phyloP scores from a whole-genome alignment of 2,888 invertebrate genomes.

The Eilema griseolum region DNA sequence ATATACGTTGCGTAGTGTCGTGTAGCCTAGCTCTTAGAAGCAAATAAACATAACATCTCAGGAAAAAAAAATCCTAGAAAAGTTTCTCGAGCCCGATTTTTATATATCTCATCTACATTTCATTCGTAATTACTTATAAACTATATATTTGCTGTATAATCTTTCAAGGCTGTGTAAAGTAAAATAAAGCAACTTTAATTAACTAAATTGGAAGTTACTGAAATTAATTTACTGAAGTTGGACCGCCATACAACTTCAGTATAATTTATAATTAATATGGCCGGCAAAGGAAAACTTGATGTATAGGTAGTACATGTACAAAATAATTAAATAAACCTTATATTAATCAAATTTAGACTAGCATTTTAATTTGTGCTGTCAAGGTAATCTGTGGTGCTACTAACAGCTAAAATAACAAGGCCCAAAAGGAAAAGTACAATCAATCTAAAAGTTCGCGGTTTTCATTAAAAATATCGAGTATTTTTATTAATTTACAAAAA shows the following conservation, averaged over 20 bases:
- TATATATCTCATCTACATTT: background rate
- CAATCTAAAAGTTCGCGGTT: no score
- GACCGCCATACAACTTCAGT: background rate
- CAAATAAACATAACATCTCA: no score
- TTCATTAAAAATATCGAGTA: no score
- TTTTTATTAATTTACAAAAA: no score
- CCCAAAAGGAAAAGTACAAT: no score
- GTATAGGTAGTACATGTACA: no score
- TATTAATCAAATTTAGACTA: background rate
- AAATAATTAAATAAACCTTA: background rate
- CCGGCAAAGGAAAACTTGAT: background rate
- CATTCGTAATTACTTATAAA: background rate
- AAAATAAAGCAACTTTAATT: background rate
- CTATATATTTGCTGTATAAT: background rate
- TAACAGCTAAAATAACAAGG: no score
- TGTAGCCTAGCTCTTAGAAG: no score
- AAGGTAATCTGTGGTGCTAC: no score
- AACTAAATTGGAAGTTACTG: conserved; percentile 1
- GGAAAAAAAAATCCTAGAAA: background rate
- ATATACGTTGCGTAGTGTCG: no score
- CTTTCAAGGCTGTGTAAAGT: background rate
- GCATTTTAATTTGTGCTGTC: background rate
- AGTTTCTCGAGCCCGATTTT: background rate
- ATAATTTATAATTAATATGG: background rate
- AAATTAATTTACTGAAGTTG: background rate